phyloP scores from a whole-genome alignment of 2,113 vertebrate species.

The Nymphicus hollandicus region DNA sequence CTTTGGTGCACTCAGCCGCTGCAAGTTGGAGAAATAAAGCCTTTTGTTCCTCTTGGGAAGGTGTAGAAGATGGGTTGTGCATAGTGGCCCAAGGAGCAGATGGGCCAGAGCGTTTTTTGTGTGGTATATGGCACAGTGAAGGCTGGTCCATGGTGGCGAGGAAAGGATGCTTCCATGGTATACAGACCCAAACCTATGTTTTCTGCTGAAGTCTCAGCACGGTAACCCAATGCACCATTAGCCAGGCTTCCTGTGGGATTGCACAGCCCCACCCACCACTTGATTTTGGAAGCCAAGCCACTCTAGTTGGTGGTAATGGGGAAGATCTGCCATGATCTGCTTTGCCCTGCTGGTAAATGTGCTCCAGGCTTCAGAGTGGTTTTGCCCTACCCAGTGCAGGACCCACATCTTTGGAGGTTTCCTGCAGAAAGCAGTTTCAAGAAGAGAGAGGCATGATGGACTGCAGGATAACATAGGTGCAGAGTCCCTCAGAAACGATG shows the following conservation, averaged over 20 bases:
- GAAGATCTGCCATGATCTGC: not conserved
- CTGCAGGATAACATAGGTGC: not conserved
- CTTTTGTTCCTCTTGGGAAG: constrained; percentile 31
- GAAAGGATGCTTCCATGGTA: not conserved
- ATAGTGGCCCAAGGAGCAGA: not conserved
- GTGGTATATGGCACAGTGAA: not conserved
- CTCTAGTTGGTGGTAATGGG: too few relatives aligned
- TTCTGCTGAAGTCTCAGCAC: not conserved
- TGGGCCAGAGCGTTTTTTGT: not conserved
- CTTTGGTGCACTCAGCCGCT: not conserved
- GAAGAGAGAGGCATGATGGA: not conserved
- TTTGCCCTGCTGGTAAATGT: not conserved
- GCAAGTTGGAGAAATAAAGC: not conserved
- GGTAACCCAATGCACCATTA: not conserved
- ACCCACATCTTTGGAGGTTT: not conserved
- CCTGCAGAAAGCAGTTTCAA: not conserved
- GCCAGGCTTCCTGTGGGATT: not conserved
- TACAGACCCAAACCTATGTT: rapidly evolving
- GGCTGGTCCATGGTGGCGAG: not conserved
- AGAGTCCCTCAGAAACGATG: not conserved
- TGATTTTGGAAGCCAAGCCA: not conserved
- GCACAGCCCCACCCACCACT: not conserved
- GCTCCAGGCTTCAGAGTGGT: not conserved
- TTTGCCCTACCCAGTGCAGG: not conserved
- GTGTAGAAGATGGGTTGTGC: not conserved